These are phyloP conservation scores for Endotricha flammealis DNA, from an alignment of 2,888 invertebrate species.

Conservation along the genomic window DNA sequence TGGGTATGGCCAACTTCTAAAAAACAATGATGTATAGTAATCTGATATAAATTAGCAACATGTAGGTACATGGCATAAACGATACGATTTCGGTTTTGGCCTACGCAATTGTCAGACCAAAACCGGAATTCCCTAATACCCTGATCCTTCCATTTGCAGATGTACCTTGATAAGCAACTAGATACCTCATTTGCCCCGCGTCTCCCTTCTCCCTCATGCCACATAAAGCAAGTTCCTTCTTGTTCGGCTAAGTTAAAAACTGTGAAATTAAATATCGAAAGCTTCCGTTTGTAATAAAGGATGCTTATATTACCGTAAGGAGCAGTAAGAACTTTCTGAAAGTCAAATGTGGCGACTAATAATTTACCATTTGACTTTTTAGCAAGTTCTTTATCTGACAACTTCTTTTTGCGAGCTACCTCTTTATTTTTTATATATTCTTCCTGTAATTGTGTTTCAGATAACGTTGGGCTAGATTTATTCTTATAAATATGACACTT, in stretches of 20 bases:
- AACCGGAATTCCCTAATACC: constrained; percentile 14
- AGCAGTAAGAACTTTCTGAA: constrained; percentile 11
- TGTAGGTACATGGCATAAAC: not conserved
- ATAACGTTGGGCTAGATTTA: not conserved
- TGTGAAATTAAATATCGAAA: constrained; percentile 8
- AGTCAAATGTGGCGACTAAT: constrained; percentile 8
- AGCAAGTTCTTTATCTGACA: not conserved
- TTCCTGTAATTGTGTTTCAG: not conserved
- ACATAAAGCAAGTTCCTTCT: constrained; percentile 15
- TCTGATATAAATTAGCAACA: not conserved
- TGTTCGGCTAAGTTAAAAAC: constrained; percentile 4
- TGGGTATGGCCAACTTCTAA: constrained; percentile 8
- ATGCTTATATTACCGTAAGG: constrained; percentile 10
- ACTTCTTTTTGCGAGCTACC: not conserved
- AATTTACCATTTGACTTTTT: constrained; percentile 5
- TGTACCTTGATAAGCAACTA: constrained; percentile 13
- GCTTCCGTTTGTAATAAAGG: constrained; percentile 7
- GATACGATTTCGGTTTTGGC: constrained; percentile 5
- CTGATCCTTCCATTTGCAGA: constrained; percentile 5
- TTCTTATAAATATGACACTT: not conserved
- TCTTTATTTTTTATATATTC: not conserved
- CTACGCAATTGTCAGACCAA: constrained; percentile 10
- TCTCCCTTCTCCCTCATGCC: constrained; percentile 13
- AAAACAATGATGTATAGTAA: constrained; percentile 3
- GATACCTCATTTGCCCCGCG: constrained; percentile 15